Base-by-base conservation (phyloP, 2,888 invertebrate genomes). In the Anoplius nigerrimus region DNA sequence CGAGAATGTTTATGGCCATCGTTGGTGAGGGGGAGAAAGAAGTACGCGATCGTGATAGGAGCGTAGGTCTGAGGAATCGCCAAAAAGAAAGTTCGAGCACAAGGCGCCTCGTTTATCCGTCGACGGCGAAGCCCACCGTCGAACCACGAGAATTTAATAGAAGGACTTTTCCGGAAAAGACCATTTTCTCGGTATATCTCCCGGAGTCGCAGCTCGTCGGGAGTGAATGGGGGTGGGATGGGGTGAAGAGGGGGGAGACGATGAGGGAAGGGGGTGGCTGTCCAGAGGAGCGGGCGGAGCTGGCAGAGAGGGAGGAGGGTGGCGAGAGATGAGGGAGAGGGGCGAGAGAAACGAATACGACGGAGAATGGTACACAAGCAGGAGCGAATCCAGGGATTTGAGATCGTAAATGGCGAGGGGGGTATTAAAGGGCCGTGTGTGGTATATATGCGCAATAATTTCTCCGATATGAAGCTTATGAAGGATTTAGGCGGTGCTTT, bases 81-180 rank as follows among this genome's bases (percentile, higher is more conserved):
- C 62, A 43, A 54, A 64, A 59, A 69, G 68, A 66, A 60, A 56
- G 56, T 61, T 62, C 46, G 21, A 46, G 64, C 48, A 58, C 34
- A 48, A n/a, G 42, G 58, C 48, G 66, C 56, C 67, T 76, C 69
- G 74, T 76, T 76, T 77, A 72, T 69, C 66, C 72, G 60, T 43
- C 65, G 71, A 60, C 60, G 68, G 52, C 52, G 59, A 63, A 66
- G 70, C 27, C 64, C 69, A 55, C 57, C 62, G 60, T 71, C 71
- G 72, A 77, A 75, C 75, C 75, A 70, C 69, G 68, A 77, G 75
- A 75, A 78, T 78, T 78, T 78, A 73, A 78, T 75, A 75, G 75
- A 78, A 66, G 67, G 72, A 66, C 75, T 77, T 70, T n/a, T 52
- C 63, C 67, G 52, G 69, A 58, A 70, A 69, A 75, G 75, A 75